Base-by-base conservation (phyloP, 2,888 invertebrate species). In the Dryococelus australis region DNA sequence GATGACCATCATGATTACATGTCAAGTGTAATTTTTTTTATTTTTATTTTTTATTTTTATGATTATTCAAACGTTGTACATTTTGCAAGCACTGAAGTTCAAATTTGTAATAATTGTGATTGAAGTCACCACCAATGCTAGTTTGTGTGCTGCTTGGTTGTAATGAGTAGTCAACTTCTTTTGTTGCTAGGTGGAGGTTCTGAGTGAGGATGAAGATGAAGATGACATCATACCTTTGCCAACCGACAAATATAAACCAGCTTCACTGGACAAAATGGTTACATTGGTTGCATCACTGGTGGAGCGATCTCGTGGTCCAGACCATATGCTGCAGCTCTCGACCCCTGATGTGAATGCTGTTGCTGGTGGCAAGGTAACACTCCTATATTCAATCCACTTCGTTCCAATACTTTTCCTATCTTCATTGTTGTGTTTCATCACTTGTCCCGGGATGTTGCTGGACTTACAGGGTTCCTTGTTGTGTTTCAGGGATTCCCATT, bases 251-350 rank as follows among this genome's bases (percentile, higher is more conserved):
- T 95, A 97, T 90, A 95, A 98, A 89, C 98, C 98, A 0, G 97
- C 97, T 0, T 98, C 98, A 0, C 93, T 99, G 24, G 98, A 98
- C 92, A 98, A 98, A 93, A 98, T 99, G 98, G 97, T 98, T 89
- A 97, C 98, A 20, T 93, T 98, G 20, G 97, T 98, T 51, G 97
- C 97, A 0, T 95, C 96, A 4, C 94, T 98, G 26, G 97, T 98
- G 78, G 98, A 99, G 92, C 95, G 97, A 89, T 98, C 98, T 79
- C 93, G 98, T 3, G 97, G 97, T 89, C 93, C 96, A 10, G 95
- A 95, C 91, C 96, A 94, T 89, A 92, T 92, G 89, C 93, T 98
- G 43, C 95, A 96, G 85, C 93, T 98, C 47, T 95, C 96, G 20
- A 95, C 96, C 47, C 95, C 95, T 87, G 98, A 98, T 92, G 96